Percentiles rank a stretch among this genome's conserved stretches.
phyloP scores from a whole-genome alignment of 2,888 invertebrate genomes.

The Trachelus tabidus region DNA sequence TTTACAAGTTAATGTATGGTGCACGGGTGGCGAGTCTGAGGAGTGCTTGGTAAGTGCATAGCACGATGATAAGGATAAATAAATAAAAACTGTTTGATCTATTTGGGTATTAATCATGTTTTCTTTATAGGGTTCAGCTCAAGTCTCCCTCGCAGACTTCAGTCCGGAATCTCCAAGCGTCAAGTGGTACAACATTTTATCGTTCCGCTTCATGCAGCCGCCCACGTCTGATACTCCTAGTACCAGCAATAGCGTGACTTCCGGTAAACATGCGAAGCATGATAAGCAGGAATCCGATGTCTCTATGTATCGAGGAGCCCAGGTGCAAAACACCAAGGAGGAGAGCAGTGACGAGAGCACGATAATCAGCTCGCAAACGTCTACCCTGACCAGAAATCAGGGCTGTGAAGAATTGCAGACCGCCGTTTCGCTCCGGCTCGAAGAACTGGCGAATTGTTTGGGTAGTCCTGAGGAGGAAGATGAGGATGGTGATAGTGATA shows the following conservation, averaged over 20 bases:
- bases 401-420: constrained; percentile 69
- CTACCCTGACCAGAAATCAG: constrained; percentile 90
- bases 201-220: constrained; percentile 81
- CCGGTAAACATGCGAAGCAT: constrained; percentile 51
- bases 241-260: constrained; percentile 28
- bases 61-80: constrained; percentile 67
- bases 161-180: constrained; percentile 83
- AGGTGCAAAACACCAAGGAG: constrained; percentile 72
- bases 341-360: constrained; percentile 98
- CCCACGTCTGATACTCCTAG: constrained; percentile 59
- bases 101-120: constrained; percentile 17
- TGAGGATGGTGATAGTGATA: constrained; percentile 62
- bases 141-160: constrained; percentile 96
- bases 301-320: constrained; percentile 59
- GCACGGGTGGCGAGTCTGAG: constrained; percentile 75
- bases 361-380: constrained; percentile 95
- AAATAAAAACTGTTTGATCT: constrained; percentile 65
- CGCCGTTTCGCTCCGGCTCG: constrained; percentile 68
- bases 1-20: constrained; percentile 89
- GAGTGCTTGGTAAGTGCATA: constrained; percentile 84
- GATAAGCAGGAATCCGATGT: constrained; percentile 69
- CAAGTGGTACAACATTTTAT: constrained; percentile 96
- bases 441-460: constrained; percentile 68
- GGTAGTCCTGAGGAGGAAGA: constrained; percentile 66
- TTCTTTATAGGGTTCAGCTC: constrained; percentile 84